Evolutionary conservation across 1,140 invertebrate genomes (phyloP).

Genomic region (Muscidifurax raptorellus): DNA sequence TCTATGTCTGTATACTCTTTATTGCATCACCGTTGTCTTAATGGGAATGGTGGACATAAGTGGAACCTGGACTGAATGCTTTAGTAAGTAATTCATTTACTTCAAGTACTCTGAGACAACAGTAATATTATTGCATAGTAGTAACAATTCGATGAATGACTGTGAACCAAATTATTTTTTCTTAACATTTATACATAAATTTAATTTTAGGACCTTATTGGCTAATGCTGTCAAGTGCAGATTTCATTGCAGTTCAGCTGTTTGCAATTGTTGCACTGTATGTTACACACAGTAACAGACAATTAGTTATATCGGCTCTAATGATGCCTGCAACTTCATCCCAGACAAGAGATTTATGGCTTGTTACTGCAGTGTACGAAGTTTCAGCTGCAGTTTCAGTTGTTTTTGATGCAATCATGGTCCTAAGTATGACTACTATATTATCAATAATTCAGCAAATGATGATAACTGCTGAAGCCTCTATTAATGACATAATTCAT

Average conservation of each 20-base stretch:
- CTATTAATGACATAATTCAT: conserved; percentile 33
- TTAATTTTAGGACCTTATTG: conserved; percentile 75
- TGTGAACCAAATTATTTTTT: not conserved
- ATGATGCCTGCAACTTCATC: conserved; percentile 64
- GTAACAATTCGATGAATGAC: not conserved
- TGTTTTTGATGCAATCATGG: conserved; percentile 74
- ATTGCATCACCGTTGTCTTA: conserved; percentile 74
- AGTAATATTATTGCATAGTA: no score
- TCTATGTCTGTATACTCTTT: conserved; percentile 71
- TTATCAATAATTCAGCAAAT: not conserved
- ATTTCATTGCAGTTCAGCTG: conserved; percentile 76
- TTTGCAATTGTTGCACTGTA: conserved; percentile 76
- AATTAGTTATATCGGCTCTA: conserved; percentile 71
- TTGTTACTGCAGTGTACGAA: conserved; percentile 75
- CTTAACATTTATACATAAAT: conserved; percentile 14
- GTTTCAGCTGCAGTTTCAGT: conserved; percentile 74
- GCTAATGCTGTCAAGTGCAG: conserved; percentile 75
- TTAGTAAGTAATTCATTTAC: conserved; percentile 70
- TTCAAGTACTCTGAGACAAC: not conserved
- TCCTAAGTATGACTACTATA: conserved; percentile 70
- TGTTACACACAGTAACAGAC: conserved; percentile 74
- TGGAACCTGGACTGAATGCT: conserved; percentile 74
- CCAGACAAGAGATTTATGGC: conserved; percentile 76
- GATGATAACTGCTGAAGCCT: not conserved
- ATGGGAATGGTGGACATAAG: conserved; percentile 75